Evolutionary conservation across 2,797 vertebrate species (phyloP).

Genomic region (Danio jaintianensis): DNA sequence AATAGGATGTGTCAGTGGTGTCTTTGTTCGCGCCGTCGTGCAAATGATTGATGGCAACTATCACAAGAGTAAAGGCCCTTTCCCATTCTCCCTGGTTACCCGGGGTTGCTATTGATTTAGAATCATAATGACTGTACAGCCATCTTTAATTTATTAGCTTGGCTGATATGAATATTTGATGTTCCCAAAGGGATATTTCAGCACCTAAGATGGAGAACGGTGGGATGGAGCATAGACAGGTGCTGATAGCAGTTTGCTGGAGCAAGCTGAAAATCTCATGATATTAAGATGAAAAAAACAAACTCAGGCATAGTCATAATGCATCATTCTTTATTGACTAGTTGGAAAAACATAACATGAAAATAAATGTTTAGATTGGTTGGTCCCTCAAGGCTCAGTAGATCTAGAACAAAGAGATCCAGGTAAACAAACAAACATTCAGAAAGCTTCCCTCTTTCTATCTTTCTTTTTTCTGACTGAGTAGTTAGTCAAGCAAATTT

Average conservation of each 20-base stretch:
- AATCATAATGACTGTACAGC: slow-evolving; percentile 59
- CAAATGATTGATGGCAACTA: slow-evolving; percentile 36
- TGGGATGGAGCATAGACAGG: slow-evolving; percentile 11
- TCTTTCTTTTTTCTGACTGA: slow-evolving; percentile 17
- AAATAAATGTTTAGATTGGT: slow-evolving; percentile 76
- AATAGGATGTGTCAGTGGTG: slow-evolving; percentile 19
- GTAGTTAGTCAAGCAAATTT: slow-evolving; percentile 72
- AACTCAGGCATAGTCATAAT: slow-evolving; percentile 54
- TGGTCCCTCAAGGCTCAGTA: slow-evolving; percentile 77
- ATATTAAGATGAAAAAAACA: slow-evolving; percentile 24
- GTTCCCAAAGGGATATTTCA: slow-evolving; percentile 48
- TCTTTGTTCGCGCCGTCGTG: slow-evolving; percentile 31
- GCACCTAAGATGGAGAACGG: slow-evolving; percentile 41
- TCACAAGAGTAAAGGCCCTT: slow-evolving; percentile 12
- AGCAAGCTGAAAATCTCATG: background rate
- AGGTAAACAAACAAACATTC: slow-evolving; percentile 72
- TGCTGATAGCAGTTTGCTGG: slow-evolving; percentile 4
- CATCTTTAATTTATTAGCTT: slow-evolving; percentile 58
- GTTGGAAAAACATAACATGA: slow-evolving; percentile 77
- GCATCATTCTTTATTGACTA: slow-evolving; percentile 83
- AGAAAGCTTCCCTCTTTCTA: slow-evolving; percentile 65
- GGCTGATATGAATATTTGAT: slow-evolving; percentile 62
- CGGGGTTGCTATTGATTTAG: slow-evolving; percentile 61
- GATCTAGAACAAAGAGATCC: slow-evolving; percentile 65
- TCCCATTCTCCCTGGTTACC: slow-evolving; percentile 52